Evolutionary conservation across 2,797 vertebrate species (phyloP).

Genomic region (Corythornis leucogaster): DNA sequence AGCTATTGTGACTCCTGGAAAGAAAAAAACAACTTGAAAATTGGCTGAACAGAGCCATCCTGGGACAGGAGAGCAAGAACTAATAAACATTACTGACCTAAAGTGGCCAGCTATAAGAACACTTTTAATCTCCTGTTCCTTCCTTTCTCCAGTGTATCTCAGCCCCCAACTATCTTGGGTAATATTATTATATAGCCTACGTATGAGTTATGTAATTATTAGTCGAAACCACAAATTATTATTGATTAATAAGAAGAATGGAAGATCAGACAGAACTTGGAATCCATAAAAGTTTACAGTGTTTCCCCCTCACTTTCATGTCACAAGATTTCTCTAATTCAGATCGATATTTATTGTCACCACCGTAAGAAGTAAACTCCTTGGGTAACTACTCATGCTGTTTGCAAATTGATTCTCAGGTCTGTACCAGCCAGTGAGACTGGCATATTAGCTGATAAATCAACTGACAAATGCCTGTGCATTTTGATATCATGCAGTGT

Average conservation of each 20-base stretch:
- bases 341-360: constrained; percentile 8
- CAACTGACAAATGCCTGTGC: constrained; percentile 43
- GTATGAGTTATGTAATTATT: background rate
- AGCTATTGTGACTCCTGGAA: background rate
- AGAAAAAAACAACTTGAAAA: background rate
- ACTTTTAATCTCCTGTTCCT: background rate
- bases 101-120: background rate
- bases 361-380: constrained; percentile 4
- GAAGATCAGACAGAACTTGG: background rate
- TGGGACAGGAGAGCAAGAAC: background rate
- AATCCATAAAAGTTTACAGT: background rate
- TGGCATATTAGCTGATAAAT: constrained; percentile 55
- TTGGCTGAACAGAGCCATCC: background rate
- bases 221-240: background rate
- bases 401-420: constrained; percentile 30
- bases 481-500: constrained; percentile 13
- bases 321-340: background rate
- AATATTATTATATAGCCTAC: background rate
- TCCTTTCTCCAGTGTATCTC: background rate
- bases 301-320: background rate
- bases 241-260: background rate
- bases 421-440: constrained; percentile 13
- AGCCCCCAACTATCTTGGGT: background rate
- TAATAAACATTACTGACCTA: background rate
- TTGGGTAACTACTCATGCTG: constrained; percentile 29